Evolutionary conservation across 2,888 invertebrate species (phyloP).

Genomic region (Pheosia gnoma): DNA sequence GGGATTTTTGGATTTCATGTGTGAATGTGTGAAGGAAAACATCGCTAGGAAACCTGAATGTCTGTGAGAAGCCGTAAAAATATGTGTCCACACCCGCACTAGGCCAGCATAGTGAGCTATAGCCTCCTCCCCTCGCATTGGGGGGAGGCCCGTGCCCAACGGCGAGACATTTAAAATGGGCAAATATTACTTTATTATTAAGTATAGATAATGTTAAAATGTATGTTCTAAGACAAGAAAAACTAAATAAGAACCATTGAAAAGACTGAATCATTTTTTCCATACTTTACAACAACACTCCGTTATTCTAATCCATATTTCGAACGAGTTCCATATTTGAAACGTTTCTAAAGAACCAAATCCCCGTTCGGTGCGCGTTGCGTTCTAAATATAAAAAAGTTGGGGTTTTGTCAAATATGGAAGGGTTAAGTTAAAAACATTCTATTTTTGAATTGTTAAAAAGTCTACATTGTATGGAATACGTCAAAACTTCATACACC

Average conservation of each 20-base stretch:
- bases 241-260: not conserved
- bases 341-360: conserved; percentile 77
- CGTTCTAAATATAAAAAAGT: conserved; percentile 80
- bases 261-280: conserved; percentile 28
- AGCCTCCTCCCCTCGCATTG: too few species aligned
- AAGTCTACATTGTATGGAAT: conserved; percentile 83
- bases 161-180: too few species aligned
- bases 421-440: conserved; percentile 84
- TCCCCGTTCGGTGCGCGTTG: conserved; percentile 76
- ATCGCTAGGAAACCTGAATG: too few species aligned
- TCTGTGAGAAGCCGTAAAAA: too few species aligned
- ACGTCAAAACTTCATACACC: conserved; percentile 79
- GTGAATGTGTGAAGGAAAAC: too few species aligned
- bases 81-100: too few species aligned
- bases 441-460: conserved; percentile 84
- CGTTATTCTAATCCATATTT: conserved; percentile 70
- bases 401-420: conserved; percentile 83
- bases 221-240: not conserved
- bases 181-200: not conserved
- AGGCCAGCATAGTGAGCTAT: too few species aligned
- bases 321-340: conserved; percentile 67
- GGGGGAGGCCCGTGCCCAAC: too few species aligned
- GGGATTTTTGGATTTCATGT: too few species aligned
- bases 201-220: not conserved
- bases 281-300: conserved; percentile 39